These are phyloP conservation scores for Rhea pennata DNA, from an alignment of 2,113 vertebrate genomes.

Conservation along the genomic window DNA sequence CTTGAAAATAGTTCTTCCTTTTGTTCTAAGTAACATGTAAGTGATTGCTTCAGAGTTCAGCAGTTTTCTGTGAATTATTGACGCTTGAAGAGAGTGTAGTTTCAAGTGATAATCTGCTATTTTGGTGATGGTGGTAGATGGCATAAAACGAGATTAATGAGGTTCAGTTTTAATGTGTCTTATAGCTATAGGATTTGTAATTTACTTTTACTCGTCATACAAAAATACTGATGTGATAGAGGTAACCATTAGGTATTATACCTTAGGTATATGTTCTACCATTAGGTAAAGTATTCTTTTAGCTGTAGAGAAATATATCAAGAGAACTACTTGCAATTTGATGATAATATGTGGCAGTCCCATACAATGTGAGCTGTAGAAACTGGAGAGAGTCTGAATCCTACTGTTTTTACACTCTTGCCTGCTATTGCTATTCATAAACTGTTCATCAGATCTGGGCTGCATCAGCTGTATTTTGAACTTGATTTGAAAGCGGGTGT, in stretches of 20 bases:
- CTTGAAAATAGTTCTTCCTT: not conserved
- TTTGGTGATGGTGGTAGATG: not conserved
- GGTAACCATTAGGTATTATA: not conserved
- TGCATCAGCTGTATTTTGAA: not conserved
- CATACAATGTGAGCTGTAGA: rapidly evolving
- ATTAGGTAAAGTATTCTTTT: not conserved
- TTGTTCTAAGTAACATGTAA: not conserved
- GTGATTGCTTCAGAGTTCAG: not conserved
- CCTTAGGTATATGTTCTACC: no score
- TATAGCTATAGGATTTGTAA: not conserved
- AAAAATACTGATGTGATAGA: not conserved
- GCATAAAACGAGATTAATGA: not conserved
- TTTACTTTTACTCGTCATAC: not conserved
- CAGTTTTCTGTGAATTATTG: not conserved
- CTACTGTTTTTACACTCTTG: not conserved
- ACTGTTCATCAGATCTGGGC: rapidly evolving
- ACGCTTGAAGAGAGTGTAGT: not conserved
- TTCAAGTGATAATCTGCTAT: not conserved
- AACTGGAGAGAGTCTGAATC: not conserved
- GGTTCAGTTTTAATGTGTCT: not conserved
- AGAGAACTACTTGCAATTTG: not conserved
- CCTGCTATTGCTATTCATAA: not conserved
- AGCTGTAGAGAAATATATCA: not conserved
- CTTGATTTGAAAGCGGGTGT: not conserved
- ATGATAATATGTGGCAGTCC: not conserved